Evolutionary conservation across 2,113 vertebrate genomes (phyloP), one percentile per base, ranked within the genome.

Genomic region (Calyptommatus sinebrachiatus): DNA sequence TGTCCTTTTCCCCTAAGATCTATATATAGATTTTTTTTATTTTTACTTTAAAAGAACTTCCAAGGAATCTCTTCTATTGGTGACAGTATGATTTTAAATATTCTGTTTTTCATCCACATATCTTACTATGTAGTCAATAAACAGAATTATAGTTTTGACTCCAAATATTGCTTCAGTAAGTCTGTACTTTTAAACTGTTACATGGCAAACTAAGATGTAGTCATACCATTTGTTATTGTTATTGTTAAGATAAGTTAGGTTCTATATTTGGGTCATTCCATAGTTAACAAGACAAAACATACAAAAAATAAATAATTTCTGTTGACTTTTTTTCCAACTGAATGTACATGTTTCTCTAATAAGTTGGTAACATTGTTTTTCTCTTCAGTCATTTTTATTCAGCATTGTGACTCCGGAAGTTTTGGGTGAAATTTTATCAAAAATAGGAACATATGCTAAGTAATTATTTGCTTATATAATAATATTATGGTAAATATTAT

Each of bases 1-100:
- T 77, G n/a, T 12, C 65, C n/a, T 45, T 14, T 76, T 82, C 3
- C 10, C 80, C 16, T 16, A 77, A 82, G 67, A 21, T n/a, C 76
- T 60, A 26, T 85, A 57, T 85, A 83, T 76, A 48, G 71, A 29
- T 29, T 57, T 18, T n/a, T n/a, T n/a, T n/a, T n/a, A n/a, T n/a
- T 57, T 16, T 1, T 1, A 2, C 66, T 22, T 45, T 78, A 73
- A 0, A 48, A 62, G 21, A 28, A 79, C 70, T 82, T 85, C 18
- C 71, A 63, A 48, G 53, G 11, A 31, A 2, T 0, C 65, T 63
- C 83, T 73, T 29, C 71, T 61, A 22, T 70, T 48, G 67, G 10
- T 83, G 83, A 22, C 28, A 60, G 0, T 79, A 63, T 20, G 60
- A 0, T 14, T 77, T 1, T 45, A 71, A 31, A 28, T 2, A 35